Conservation (phyloP, 30 jellyfish, hydroid and myxozoan genomes). For the Sanderia malayensis region DNA sequence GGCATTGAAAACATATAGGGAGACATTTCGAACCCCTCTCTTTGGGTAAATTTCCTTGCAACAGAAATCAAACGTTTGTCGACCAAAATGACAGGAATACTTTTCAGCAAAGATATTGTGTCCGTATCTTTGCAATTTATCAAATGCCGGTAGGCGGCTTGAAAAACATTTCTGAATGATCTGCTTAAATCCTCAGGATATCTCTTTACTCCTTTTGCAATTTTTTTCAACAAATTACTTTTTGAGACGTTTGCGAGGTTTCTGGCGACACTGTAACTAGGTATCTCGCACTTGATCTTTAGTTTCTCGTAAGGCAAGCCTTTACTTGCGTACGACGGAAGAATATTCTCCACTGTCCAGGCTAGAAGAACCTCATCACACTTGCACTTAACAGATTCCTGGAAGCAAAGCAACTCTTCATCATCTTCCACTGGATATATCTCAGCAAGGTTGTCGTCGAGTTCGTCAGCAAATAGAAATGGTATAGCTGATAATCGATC, state of each 20-base stretch:
- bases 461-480: conserved; percentile 29
- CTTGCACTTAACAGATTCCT: conserved; percentile 13
- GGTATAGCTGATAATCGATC: background rate
- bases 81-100: conserved; percentile 2
- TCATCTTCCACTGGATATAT: conserved; percentile 3
- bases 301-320: background rate
- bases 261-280: conserved; percentile 12
- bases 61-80: background rate
- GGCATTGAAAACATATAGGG: conserved; percentile 51
- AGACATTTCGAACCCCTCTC: conserved; percentile 18
- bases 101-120: background rate
- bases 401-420: conserved; percentile 5
- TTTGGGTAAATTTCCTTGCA: conserved; percentile 29
- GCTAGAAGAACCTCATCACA: conserved; percentile 5
- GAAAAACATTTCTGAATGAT: conserved; percentile 1
- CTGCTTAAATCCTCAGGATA: background rate
- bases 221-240: conserved; percentile 4
- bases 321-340: conserved; percentile 19
- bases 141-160: conserved; percentile 10
- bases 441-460: conserved; percentile 4
- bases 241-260: conserved; percentile 15
- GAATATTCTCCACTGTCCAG: conserved; percentile 39
- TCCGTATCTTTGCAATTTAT: background rate
- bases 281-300: background rate
- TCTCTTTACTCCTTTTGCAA: conserved; percentile 7